phyloP scores from a whole-genome alignment of 2,113 vertebrate species.

The Toxotes chatareus region DNA sequence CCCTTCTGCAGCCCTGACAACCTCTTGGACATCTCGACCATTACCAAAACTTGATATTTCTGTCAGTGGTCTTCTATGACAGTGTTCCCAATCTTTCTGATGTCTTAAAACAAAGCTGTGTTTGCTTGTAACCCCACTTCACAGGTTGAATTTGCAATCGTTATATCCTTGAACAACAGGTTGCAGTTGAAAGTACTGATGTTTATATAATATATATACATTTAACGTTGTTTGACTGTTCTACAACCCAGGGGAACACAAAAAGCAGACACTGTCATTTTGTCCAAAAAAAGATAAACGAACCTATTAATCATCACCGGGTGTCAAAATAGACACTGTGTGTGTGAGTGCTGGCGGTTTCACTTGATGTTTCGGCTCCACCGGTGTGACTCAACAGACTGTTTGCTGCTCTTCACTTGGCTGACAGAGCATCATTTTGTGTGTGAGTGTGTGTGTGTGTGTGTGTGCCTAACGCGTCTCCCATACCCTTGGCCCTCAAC shows the following conservation, averaged over 20 bases:
- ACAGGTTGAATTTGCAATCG: not conserved
- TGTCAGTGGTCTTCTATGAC: not conserved
- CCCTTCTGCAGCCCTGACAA: not conserved
- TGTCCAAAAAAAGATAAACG: conserved; percentile 1
- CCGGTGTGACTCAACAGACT: conserved; percentile 60
- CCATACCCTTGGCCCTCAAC: conserved; percentile 50
- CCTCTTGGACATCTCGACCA: not conserved
- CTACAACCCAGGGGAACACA: not conserved
- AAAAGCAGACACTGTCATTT: not conserved
- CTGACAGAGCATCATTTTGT: conserved; percentile 49
- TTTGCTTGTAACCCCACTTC: not conserved
- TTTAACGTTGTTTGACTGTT: not conserved
- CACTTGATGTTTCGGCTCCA: conserved; percentile 63
- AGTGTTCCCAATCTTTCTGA: no score
- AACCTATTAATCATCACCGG: conserved; percentile 43
- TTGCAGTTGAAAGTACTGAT: not conserved
- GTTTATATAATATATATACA: not conserved
- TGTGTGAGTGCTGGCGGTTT: conserved; percentile 34
- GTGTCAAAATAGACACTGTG: conserved; percentile 46
- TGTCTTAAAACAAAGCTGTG: not conserved
- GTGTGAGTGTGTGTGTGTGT: conserved; percentile 24
- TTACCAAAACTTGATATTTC: not conserved
- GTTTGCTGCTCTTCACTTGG: conserved; percentile 67
- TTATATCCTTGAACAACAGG: not conserved
- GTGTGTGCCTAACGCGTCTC: conserved; percentile 41